Evolutionary conservation across 2,113 vertebrate genomes (phyloP), one percentile per base, ranked within the genome.

Genomic region (Campylorhamphus procurvoides): DNA sequence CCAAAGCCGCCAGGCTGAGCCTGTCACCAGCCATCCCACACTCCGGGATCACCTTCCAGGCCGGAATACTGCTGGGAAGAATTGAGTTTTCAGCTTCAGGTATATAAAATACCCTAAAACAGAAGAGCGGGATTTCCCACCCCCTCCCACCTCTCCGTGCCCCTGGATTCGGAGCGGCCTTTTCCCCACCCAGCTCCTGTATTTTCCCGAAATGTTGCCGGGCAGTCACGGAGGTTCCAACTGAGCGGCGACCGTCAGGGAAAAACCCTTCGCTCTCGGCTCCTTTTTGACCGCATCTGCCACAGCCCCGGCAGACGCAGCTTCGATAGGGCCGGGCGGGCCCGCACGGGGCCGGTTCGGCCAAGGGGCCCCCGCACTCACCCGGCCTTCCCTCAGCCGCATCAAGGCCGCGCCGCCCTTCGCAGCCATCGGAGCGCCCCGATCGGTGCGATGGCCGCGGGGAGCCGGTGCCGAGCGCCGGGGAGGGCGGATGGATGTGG

Each of bases 211-310:
- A 33, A 74, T 97, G 97, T 97, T 97, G 96, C 97, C 91, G 80
- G 28, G 74, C 94, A 96, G 97, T 66, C 78, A 97, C 31, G 0
- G 35, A 24, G 7, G 12, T 3, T 71, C 13, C 9, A 96, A 85
- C 97, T 83, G 94, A 60, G 56, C 96, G 92, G 96, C 96, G 97
- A 97, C 97, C 97, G 97, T 97, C 97, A 23, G 91, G 94, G 96
- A 94, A 97, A 94, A 85, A 15, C n/a, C 10, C 6, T 27, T 96
- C 64, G 23, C 49, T 97, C 39, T 97, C 8, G 97, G 97, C 97
- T 95, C 97, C 96, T 95, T 96, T 97, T 97, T 97, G 97, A 97
- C 97, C 18, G 90, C 94, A 35, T 62, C 96, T 80, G 88, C 87
- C 87, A 97, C 96, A 40, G 8, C 25, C 27, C 7, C 33, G 42